These are phyloP conservation scores for Drosophila longiperda DNA, from an alignment of 2,888 invertebrate genomes.

Conservation along the genomic window DNA sequence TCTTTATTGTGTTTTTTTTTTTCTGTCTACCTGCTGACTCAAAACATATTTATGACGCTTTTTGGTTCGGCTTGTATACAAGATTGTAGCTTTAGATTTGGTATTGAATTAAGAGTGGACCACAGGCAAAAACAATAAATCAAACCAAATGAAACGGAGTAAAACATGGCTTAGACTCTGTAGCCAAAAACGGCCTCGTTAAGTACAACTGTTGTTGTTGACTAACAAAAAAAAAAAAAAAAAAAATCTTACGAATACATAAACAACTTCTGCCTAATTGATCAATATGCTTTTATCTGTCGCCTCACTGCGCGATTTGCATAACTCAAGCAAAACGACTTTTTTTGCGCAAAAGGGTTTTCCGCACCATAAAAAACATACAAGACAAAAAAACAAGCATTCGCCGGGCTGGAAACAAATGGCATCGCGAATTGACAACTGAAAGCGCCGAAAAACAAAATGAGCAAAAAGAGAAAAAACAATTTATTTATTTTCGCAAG, in stretches of 20 bases:
- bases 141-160: not conserved
- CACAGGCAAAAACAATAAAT: conserved; percentile 3
- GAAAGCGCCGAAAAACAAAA: not conserved
- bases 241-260: conserved; percentile 36
- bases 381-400: conserved; percentile 34
- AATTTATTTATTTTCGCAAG: conserved; percentile 1
- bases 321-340: conserved; percentile 57
- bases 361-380: conserved; percentile 68
- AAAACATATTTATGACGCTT: conserved; percentile 23
- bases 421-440: conserved; percentile 6
- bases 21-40: not conserved
- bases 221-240: conserved; percentile 4
- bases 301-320: conserved; percentile 59
- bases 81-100: conserved; percentile 4
- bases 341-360: conserved; percentile 65
- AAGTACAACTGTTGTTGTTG: conserved; percentile 2
- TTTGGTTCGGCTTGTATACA: not conserved
- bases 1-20: not conserved
- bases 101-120: not conserved
- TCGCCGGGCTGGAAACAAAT: conserved; percentile 38
- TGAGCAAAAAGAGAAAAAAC: not conserved
- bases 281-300: conserved; percentile 63
- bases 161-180: not conserved
- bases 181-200: not conserved
- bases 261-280: conserved; percentile 74